Base-by-base conservation (phyloP, 2,888 invertebrate species). In the Cordilura impudica region DNA sequence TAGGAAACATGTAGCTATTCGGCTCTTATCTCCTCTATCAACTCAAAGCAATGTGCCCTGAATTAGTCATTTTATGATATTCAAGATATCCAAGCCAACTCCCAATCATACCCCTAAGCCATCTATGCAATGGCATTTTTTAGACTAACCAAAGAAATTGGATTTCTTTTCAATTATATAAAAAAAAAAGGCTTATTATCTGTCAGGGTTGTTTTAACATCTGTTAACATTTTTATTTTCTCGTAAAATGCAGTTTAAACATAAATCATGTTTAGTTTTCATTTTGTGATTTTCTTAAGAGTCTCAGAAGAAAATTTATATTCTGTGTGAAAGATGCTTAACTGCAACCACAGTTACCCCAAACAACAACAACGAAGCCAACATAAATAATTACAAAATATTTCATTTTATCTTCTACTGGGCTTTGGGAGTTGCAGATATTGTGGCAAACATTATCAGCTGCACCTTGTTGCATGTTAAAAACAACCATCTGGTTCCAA, bases 401-500 rank as follows among this genome's bases (percentile, higher is more conserved):
- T 53, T 58, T 19, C 16, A 43, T 39, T n/a, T n/a, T 66, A 51
- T 73, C n/a, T n/a, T n/a, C n/a, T n/a, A n/a, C n/a, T n/a, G n/a
- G n/a, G n/a, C 31, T 31, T 14, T 45, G 51, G 16, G 35, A 21
- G 51, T n/a, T n/a, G n/a, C n/a, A 66, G 19, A 29, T 14, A 60
- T 56, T 49, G 26, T 39, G 58, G 26, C 12, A 39, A 39, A 39
- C 19, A 39, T 16, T 18, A 12, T 1, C 16, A 4, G 16, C 16
- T 47, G 39, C 69, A 73, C 63, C 73, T 66, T 78, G 78, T 78
- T 78, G 78, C 70, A 70, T 78, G 65, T 78, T 21, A 54, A 14
- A 12, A 2, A 35, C 23, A 26, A 63, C 35, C 63, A 75, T 58
- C 60, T 67, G 66, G 53, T n/a, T 35, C 6, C 4, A 60, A 60